Evolutionary conservation across 2,113 vertebrate species (phyloP).

Genomic region (Gymnogyps californianus): DNA sequence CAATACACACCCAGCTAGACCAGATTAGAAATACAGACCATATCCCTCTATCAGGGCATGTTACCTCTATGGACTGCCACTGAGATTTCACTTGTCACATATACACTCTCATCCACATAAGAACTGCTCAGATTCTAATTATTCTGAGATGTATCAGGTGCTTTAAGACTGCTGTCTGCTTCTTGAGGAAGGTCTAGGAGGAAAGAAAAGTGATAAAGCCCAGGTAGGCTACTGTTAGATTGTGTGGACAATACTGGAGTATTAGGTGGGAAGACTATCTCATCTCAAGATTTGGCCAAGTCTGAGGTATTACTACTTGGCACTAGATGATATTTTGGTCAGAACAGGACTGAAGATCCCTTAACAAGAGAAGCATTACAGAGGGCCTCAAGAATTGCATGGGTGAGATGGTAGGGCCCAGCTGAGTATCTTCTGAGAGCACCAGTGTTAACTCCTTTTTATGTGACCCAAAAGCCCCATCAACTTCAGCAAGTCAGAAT

Average conservation of each 20-base stretch:
- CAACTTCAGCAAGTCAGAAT: background rate
- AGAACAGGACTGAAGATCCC: background rate
- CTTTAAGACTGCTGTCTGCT: background rate
- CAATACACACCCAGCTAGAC: background rate
- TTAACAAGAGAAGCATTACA: background rate
- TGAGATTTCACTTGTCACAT: background rate
- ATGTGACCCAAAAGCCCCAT: background rate
- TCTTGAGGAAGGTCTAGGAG: background rate
- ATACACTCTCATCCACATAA: background rate
- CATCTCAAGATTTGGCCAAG: background rate
- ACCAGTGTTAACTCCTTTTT: background rate
- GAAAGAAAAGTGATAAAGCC: background rate
- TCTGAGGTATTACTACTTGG: background rate
- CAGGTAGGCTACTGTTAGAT: background rate
- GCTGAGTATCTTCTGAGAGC: background rate
- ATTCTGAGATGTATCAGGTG: background rate
- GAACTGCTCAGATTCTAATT: background rate
- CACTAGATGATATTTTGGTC: background rate
- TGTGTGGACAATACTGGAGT: background rate
- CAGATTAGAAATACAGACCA: background rate
- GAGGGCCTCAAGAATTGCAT: background rate
- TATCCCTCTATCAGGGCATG: background rate
- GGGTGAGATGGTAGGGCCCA: background rate
- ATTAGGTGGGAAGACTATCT: background rate
- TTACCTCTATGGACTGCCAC: background rate